Evolutionary conservation across 2,888 invertebrate genomes (phyloP).

Genomic region (Mactromeris polynyma): DNA sequence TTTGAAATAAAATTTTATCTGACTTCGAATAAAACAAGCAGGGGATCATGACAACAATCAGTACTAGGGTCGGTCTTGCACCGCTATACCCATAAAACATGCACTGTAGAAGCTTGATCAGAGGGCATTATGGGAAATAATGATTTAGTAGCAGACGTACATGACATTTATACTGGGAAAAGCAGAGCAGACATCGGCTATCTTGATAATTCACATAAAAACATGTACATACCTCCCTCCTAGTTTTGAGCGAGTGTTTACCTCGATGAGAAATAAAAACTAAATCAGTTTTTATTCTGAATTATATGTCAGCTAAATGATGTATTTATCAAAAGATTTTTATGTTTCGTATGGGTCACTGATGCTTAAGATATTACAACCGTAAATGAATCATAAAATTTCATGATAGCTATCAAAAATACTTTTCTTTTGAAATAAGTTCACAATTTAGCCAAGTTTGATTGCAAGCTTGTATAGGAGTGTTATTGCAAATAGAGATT

Average conservation of each 20-base stretch:
- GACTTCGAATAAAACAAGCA: background rate
- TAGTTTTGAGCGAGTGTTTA: background rate
- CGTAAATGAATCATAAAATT: background rate
- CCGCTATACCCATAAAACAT: background rate
- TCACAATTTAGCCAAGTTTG: background rate
- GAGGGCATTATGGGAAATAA: constrained; percentile 24
- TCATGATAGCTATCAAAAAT: background rate
- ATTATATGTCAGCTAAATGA: background rate
- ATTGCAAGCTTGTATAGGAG: background rate
- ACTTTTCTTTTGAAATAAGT: background rate
- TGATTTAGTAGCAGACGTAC: constrained; percentile 31
- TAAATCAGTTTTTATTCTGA: background rate
- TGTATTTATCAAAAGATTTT: background rate
- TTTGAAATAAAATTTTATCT: background rate
- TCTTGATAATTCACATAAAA: constrained; percentile 35
- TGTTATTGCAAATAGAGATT: background rate
- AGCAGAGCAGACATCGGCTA: background rate
- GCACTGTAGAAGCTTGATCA: background rate
- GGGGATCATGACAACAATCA: background rate
- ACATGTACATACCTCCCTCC: background rate
- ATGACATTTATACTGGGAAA: background rate
- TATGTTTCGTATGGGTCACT: constrained; percentile 3
- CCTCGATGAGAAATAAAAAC: background rate
- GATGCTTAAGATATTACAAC: background rate
- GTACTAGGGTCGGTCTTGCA: background rate